Evolutionary conservation across 2,888 invertebrate genomes (phyloP).

Genomic region (Nephrotoma appendiculata): DNA sequence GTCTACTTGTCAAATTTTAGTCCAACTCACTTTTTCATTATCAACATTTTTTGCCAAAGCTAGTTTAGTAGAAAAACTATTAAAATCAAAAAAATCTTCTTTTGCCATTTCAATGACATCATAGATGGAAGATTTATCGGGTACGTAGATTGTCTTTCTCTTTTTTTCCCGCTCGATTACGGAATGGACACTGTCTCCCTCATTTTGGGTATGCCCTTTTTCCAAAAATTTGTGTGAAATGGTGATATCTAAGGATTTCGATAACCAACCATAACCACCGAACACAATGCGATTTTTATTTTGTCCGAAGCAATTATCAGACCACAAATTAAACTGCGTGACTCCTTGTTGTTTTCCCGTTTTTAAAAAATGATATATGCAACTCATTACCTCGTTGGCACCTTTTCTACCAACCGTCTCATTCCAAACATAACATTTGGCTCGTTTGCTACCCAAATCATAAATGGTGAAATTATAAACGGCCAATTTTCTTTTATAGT

Average conservation of each 20-base stretch:
- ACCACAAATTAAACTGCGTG: slow-evolving; percentile 17
- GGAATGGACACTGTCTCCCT: slow-evolving; percentile 13
- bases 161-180: slow-evolving; percentile 14
- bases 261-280: slow-evolving; percentile 15
- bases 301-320: slow-evolving; percentile 19
- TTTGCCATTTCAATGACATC: neutral
- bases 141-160: slow-evolving; percentile 10
- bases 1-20: neutral
- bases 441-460: neutral
- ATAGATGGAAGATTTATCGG: neutral
- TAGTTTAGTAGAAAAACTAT: neutral
- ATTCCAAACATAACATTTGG: neutral
- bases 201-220: neutral
- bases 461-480: neutral
- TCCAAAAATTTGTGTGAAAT: slow-evolving; percentile 17
- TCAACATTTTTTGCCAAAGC: neutral
- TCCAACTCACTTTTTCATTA: neutral
- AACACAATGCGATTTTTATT: slow-evolving; percentile 18
- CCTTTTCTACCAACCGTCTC: neutral
- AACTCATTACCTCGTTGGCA: neutral
- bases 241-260: slow-evolving; percentile 14
- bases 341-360: slow-evolving; percentile 9
- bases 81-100: neutral
- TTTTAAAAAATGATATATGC: neutral
- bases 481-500: neutral